Evolutionary conservation across 2,888 invertebrate species (phyloP).

Genomic region (Philopedon plagiatum): DNA sequence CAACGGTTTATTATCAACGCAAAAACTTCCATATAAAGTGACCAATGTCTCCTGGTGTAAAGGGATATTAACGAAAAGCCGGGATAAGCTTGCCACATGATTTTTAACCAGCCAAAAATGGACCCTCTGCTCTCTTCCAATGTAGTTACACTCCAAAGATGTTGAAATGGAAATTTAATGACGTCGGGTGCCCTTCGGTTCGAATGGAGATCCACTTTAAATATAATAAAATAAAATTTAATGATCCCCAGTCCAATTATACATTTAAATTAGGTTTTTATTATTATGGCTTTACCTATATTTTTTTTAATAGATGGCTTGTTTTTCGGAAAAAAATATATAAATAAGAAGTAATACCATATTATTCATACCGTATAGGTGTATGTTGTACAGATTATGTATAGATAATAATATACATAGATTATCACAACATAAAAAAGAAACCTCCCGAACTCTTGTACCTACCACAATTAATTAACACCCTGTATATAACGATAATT

Average conservation of each 20-base stretch:
- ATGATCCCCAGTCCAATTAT: neutral
- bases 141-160: conserved; percentile 38
- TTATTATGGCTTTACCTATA: too few species aligned
- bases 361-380: too few species aligned
- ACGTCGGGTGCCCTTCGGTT: conserved; percentile 3
- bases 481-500: too few species aligned
- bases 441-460: too few species aligned
- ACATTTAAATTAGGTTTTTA: too few species aligned
- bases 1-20: neutral
- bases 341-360: too few species aligned
- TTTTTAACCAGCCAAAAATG: conserved; percentile 40
- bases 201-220: neutral
- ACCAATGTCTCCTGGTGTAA: conserved; percentile 12
- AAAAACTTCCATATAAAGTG: conserved; percentile 22
- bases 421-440: too few species aligned
- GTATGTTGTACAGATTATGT: too few species aligned
- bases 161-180: conserved; percentile 45
- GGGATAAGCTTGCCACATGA: conserved; percentile 37
- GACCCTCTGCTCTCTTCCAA: conserved; percentile 40
- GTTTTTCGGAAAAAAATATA: too few species aligned
- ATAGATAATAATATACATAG: too few species aligned
- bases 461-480: too few species aligned
- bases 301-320: too few species aligned
- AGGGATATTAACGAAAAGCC: conserved; percentile 40
- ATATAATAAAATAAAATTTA: neutral